Evolutionary conservation across 1,140 invertebrate genomes (phyloP), one percentile per base, ranked within the genome.

Genomic region (Philopotamus ludificatus): DNA sequence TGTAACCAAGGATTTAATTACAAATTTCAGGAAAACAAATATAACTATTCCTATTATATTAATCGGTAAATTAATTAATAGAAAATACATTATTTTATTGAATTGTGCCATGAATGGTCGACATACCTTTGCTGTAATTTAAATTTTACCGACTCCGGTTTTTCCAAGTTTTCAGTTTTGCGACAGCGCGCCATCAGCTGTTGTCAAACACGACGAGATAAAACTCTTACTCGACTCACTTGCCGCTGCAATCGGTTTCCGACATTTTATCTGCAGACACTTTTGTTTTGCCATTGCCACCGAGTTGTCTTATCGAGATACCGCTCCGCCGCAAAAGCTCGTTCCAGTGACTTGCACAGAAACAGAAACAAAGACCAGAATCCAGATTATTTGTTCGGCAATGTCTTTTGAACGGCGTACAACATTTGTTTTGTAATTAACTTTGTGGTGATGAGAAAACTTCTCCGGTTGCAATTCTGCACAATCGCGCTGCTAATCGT

Each of bases 361-460:
- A 53, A 53, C 50, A 26, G 50, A 4, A 26, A 53, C 50, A 53
- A 53, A 53, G 22, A 21, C 15, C 50, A 4, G 25, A 21, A 53
- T 12, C 21, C 12, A 21, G 47, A 50, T 50, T 50, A 21, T 21
- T 50, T 20, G 2, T 22, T 20, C 12, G 22, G 22, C 10, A 25
- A 53, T 26, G 22, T 12, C 21, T 53, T 26, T 53, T 53, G 12
- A 42, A 53, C 16, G 34, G 34, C 51, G 39, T 1, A 39, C 42
- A 58, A 58, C 54, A 58, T 58, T 58, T 58, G 54, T 58, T 58
- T 8, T 23, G 54, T 58, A 39, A 42, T 58, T 58, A 58, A 58
- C n/a, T n/a, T n/a, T 39, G n/a, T n/a, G n/a, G n/a, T n/a, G n/a
- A n/a, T 39, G n/a, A 39, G 8, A 39, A n/a, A 39, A 39, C n/a